Conservation (phyloP, 2,113 vertebrate species). For the Fukomys damarensis region DNA sequence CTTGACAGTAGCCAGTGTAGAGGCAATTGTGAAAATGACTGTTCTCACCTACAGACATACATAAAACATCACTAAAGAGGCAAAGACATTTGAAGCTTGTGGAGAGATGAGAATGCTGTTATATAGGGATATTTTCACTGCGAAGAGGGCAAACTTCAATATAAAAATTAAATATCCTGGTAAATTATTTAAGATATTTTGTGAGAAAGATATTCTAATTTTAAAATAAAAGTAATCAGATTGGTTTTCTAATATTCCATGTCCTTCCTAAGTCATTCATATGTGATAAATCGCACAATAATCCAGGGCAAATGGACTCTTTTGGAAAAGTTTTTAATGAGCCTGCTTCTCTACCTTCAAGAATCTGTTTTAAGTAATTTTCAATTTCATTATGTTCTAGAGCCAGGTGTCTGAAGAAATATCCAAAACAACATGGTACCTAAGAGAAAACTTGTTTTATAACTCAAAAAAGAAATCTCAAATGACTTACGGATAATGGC, state of each 20-base stretch:
- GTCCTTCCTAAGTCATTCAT: neutral
- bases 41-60: neutral
- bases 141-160: neutral
- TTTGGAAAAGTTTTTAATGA: conserved; percentile 16
- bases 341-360: neutral
- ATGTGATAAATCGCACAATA: neutral
- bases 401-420: conserved; percentile 19
- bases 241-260: neutral
- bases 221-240: conserved; percentile 30
- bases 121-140: neutral
- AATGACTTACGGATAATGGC: neutral
- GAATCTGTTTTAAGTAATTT: neutral
- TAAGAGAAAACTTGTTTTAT: conserved; percentile 31
- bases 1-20: neutral
- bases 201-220: neutral
- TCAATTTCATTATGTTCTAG: neutral
- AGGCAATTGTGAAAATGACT: neutral
- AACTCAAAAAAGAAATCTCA: conserved; percentile 11
- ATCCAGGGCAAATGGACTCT: neutral
- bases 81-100: neutral
- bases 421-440: neutral
- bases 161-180: conserved; percentile 16
- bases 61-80: neutral
- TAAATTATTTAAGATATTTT: neutral
- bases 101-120: neutral